Base-by-base conservation (phyloP, 2,888 invertebrate genomes). In the Rhorus exstirpatorius region DNA sequence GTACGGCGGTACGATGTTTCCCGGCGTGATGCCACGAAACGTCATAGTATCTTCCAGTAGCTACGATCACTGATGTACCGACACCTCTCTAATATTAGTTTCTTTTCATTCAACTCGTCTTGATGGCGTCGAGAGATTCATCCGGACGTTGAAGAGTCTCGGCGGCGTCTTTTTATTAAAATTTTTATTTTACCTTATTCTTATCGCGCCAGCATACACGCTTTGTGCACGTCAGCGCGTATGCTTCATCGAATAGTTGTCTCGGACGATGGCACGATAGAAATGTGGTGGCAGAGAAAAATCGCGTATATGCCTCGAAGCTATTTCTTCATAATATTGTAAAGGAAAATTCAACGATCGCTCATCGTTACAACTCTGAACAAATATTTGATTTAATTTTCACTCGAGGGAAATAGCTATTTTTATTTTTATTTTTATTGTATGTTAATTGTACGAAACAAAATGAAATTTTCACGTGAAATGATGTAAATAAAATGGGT, bases 21-120 rank as follows among this genome's bases (percentile, higher is more conserved):
- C 21, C 72, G 72, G 60, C 72, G 60, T 74, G 74, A 78, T 79
- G 82, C 79, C 70, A 76, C 68, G 65, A 79, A 60, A 76, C 75
- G 82, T 82, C 82, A 79, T 82, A 72, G 44, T 61, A 61, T 61
- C 67, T 72, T 82, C 75, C 75, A 76, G 79, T 79, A 79, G 79
- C 71, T 70, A 65, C 44, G 70, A 41, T 68, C 68, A 71, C 51
- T 70, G 31, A 71, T 58, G 49, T 55, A 67, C 71, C 46, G 67
- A 41, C 78, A 61, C 35, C 58, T 46, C 35, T 71, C n/a, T n/a
- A n/a, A n/a, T n/a, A 75, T 79, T 71, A 82, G 74, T 75, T 44
- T 65, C 82, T 65, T 75, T 79, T 82, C 82, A 79, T 79, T 82
- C 79, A 70, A 71, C 68, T 74, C 72, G 49, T 55, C 46, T 31